phyloP scores from a whole-genome alignment of 1,140 invertebrate species.

The Zeugodacus cucurbitae region DNA sequence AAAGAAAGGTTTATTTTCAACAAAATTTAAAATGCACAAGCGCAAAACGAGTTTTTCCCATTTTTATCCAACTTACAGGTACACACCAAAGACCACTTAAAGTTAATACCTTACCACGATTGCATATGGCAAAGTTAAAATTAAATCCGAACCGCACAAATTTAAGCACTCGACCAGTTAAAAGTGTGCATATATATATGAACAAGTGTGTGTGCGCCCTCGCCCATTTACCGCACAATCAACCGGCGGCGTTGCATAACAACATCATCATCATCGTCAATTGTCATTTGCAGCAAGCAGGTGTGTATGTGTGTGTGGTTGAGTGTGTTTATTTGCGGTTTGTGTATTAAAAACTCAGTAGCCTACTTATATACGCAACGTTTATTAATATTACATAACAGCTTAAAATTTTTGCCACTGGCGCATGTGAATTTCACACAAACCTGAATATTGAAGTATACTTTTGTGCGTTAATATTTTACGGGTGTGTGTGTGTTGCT shows the following conservation, averaged over 20 bases:
- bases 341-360: slow-evolving; percentile 25
- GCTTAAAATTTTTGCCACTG: slow-evolving; percentile 18
- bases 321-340: neutral
- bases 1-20: no score
- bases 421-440: neutral
- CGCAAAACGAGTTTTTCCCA: no score
- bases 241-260: neutral
- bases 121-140: slow-evolving; percentile 23
- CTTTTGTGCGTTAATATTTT: neutral
- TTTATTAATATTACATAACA: slow-evolving; percentile 32
- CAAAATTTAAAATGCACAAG: no score
- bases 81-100: neutral
- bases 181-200: neutral
- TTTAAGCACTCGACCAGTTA: neutral
- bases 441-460: neutral
- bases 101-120: neutral
- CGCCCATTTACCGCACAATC: neutral
- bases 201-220: neutral
- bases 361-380: slow-evolving; percentile 19
- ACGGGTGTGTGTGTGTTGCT: no score
- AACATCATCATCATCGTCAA: neutral
- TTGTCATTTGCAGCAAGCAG: neutral
- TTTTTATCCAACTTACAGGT: no score
- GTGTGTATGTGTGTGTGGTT: neutral
- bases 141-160: slow-evolving; percentile 23